These are phyloP conservation scores for Porites australiensis DNA, from an alignment of 64 coral and sea anemone genomes.

Conservation along the genomic window DNA sequence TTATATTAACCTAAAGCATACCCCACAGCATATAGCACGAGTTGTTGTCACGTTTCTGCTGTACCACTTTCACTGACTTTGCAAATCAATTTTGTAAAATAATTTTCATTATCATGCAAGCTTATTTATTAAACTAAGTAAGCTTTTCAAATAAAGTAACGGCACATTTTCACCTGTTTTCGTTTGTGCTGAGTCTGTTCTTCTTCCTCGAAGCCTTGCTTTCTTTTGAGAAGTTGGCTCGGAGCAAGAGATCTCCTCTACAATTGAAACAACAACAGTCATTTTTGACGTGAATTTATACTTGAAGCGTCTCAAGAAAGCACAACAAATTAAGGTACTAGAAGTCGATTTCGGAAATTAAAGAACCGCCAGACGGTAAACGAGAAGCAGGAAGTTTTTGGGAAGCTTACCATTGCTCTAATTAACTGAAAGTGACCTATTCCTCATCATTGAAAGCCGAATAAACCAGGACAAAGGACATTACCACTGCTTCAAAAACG, in stretches of 20 bases:
- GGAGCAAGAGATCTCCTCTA: constrained; percentile 91
- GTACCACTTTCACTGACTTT: too few relatives aligned
- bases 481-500: constrained; percentile 6
- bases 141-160: too few relatives aligned
- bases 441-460: background rate
- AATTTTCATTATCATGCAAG: too few relatives aligned
- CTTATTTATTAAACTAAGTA: too few relatives aligned
- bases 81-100: too few relatives aligned
- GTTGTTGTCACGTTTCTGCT: too few relatives aligned
- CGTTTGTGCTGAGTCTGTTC: constrained; percentile 48
- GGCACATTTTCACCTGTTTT: constrained; percentile 60
- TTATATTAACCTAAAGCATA: too few relatives aligned
- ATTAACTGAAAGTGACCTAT: background rate
- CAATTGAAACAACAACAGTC: background rate
- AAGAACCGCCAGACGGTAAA: background rate
- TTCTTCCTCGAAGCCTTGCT: constrained; percentile 47
- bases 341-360: background rate
- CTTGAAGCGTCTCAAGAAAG: too few relatives aligned
- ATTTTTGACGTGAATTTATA: background rate
- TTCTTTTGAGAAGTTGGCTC: constrained; percentile 89
- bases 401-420: constrained; percentile 35
- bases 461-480: background rate
- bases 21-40: too few relatives aligned
- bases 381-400: background rate
- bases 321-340: too few relatives aligned